Percentiles rank a stretch among this genome's conserved stretches.
Conservation (phyloP, 2,113 vertebrate genomes). For the Capreolus pygargus region DNA sequence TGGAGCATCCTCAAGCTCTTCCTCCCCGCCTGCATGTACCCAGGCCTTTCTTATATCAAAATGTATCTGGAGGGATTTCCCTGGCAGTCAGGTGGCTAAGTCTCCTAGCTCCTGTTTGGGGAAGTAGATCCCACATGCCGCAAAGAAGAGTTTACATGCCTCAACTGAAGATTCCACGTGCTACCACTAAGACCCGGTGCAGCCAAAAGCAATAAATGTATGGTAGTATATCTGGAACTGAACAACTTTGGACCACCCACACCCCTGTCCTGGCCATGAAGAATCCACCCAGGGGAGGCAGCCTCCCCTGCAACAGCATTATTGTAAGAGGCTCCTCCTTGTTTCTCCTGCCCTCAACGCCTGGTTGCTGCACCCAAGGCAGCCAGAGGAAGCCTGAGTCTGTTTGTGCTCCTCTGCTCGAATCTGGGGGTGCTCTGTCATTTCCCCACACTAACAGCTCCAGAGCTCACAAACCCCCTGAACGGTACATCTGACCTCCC, state of each 20-base stretch:
- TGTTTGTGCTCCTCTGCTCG: not conserved
- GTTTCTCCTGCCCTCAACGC: not conserved
- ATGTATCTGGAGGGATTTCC: not conserved
- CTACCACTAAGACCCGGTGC: not conserved
- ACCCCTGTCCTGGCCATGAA: not conserved
- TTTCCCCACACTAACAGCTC: not conserved
- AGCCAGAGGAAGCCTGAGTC: not conserved
- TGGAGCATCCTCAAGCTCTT: not conserved
- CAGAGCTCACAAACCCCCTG: not conserved
- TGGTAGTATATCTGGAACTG: not conserved
- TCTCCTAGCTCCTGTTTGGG: not conserved
- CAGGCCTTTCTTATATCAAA: constrained; percentile 5
- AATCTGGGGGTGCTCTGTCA: not conserved
- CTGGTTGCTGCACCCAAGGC: not conserved
- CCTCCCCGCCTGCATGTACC: not conserved
- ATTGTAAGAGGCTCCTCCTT: not conserved
- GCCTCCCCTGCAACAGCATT: not conserved
- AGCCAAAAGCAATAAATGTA: not conserved
- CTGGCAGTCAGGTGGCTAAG: not conserved
- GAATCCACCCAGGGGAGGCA: not conserved
- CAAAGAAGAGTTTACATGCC: not conserved
- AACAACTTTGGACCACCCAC: not conserved
- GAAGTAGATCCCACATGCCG: not conserved
- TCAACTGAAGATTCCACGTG: not conserved
- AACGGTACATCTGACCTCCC: not conserved